Conservation (phyloP, 1,140 invertebrate genomes). For the Contarinia nasturtii region DNA sequence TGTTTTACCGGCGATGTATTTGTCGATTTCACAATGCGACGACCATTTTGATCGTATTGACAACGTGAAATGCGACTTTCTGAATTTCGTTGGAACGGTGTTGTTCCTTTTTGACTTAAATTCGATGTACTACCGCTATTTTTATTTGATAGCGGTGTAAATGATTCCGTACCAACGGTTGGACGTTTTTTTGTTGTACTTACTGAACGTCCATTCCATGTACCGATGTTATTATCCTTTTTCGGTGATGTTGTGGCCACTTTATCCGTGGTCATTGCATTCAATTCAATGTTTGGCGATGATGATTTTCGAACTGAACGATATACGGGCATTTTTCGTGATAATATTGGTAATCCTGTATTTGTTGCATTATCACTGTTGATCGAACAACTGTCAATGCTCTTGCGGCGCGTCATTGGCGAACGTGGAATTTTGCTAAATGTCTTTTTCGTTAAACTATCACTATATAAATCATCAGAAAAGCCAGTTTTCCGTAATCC, state of each 20-base stretch:
- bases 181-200: conserved; percentile 29
- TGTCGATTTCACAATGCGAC: conserved; percentile 24
- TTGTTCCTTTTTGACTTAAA: no score
- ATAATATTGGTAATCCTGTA: conserved; percentile 8
- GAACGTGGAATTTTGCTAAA: conserved; percentile 23
- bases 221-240: conserved; percentile 37
- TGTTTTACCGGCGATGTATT: conserved; percentile 31
- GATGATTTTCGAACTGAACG: conserved; percentile 21
- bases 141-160: conserved; percentile 30
- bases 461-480: conserved; percentile 31
- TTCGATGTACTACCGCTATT: conserved; percentile 6
- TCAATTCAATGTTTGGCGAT: conserved; percentile 12
- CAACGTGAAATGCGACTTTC: conserved; percentile 40
- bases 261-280: conserved; percentile 7
- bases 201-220: conserved; percentile 40
- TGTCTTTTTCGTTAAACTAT: conserved; percentile 24
- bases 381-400: neutral
- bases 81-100: conserved; percentile 37
- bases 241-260: neutral
- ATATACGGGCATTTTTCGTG: conserved; percentile 17
- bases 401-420: conserved; percentile 13
- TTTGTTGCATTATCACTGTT: neutral
- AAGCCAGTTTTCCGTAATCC: conserved; percentile 44
- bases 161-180: conserved; percentile 43
- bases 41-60: conserved; percentile 33